Conservation (phyloP, 2,888 invertebrate genomes). For the Teleiodes luculella region DNA sequence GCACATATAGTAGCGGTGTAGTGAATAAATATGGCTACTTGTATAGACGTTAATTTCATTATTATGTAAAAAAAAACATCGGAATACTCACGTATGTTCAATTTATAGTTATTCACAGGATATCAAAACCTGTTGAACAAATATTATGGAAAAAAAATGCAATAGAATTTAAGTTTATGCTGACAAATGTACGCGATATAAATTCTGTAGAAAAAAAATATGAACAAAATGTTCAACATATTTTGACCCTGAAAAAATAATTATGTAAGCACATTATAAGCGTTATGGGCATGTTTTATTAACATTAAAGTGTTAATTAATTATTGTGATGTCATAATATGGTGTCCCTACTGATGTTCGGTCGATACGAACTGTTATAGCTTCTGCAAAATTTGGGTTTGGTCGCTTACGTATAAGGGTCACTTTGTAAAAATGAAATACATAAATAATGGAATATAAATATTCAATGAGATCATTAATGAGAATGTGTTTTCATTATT, state of each 20-base stretch:
- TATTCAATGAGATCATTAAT: not conserved
- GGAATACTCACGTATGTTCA: too few relatives aligned
- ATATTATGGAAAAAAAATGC: too few relatives aligned
- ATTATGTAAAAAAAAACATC: too few relatives aligned
- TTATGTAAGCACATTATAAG: not conserved
- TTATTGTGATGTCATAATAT: not conserved
- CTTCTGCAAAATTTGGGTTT: not conserved
- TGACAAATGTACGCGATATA: too few relatives aligned
- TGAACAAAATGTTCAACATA: not conserved
- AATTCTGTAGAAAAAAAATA: too few relatives aligned
- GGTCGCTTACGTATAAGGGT: not conserved
- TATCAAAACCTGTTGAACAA: too few relatives aligned
- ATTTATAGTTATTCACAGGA: too few relatives aligned
- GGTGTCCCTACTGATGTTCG: not conserved
- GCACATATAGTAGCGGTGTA: too few relatives aligned
- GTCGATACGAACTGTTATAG: slow-evolving; percentile 1
- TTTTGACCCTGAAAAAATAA: not conserved
- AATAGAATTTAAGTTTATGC: too few relatives aligned
- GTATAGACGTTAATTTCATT: too few relatives aligned
- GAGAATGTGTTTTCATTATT: too few relatives aligned
- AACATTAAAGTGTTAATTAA: not conserved
- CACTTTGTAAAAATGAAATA: not conserved
- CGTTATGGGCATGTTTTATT: not conserved
- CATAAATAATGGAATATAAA: not conserved
- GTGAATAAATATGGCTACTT: too few relatives aligned